Conservation (phyloP, 2,888 invertebrate species). For the Caradrina clavipalpis region DNA sequence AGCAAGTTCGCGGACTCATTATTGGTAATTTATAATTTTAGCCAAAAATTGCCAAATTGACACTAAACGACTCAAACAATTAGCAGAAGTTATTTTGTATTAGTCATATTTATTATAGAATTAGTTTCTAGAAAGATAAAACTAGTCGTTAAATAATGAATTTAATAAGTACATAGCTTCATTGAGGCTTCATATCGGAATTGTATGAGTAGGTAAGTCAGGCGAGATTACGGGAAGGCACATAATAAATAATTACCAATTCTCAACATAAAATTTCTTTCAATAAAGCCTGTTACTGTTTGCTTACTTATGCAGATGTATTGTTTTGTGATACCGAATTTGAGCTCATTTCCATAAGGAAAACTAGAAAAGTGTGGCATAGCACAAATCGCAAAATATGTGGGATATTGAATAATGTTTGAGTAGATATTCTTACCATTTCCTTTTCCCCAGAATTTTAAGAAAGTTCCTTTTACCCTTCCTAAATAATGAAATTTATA, state of each 20-base stretch:
- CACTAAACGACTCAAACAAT: constrained; percentile 75
- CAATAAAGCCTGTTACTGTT: constrained; percentile 20
- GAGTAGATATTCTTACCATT: constrained; percentile 16
- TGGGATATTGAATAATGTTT: constrained; percentile 29
- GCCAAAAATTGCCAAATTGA: constrained; percentile 89
- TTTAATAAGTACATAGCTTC: constrained; percentile 70
- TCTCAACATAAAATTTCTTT: constrained; percentile 23
- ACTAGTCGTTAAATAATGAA: constrained; percentile 78
- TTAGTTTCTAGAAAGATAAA: constrained; percentile 72
- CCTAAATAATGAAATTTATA: constrained; percentile 44
- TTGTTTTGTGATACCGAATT: constrained; percentile 37
- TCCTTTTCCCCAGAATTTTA: constrained; percentile 29
- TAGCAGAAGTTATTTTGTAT: constrained; percentile 75
- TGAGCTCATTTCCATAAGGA: constrained; percentile 37
- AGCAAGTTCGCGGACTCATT: constrained; percentile 25
- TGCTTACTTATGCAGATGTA: constrained; percentile 35
- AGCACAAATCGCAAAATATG: constrained; percentile 46
- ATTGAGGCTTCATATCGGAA: constrained; percentile 77
- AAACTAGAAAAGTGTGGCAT: constrained; percentile 19
- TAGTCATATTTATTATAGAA: constrained; percentile 76
- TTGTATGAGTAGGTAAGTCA: constrained; percentile 46
- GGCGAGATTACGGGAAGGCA: constrained; percentile 25
- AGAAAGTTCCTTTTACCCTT: constrained; percentile 51
- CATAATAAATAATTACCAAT: constrained; percentile 24
- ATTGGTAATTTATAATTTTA: constrained; percentile 80